phyloP scores from a whole-genome alignment of 2,888 invertebrate genomes.

The Melitaea athalia region DNA sequence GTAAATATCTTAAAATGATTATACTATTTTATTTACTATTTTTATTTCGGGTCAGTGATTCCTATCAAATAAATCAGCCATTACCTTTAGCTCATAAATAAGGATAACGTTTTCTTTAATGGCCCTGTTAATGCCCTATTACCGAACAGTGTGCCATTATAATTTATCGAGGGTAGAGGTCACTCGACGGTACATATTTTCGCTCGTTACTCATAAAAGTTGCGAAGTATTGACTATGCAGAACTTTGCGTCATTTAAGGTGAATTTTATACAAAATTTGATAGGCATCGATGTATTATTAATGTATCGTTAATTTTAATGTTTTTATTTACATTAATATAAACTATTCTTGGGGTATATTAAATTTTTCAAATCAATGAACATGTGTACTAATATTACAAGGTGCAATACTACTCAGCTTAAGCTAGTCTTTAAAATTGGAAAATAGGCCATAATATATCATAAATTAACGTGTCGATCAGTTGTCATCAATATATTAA shows the following conservation, averaged over 20 bases:
- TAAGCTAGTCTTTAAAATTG: no score
- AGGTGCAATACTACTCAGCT: not conserved
- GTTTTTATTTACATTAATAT: not conserved
- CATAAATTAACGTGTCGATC: no score
- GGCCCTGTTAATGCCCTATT: slow-evolving; percentile 35
- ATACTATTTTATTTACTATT: not conserved
- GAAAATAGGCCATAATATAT: no score
- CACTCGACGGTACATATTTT: slow-evolving; percentile 14
- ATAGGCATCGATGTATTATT: not conserved
- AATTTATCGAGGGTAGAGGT: slow-evolving; percentile 26
- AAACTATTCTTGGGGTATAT: not conserved
- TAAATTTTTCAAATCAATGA: not conserved
- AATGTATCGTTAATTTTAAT: no score
- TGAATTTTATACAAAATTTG: not conserved
- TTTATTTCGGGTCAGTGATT: slow-evolving; percentile 9
- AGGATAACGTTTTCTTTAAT: slow-evolving; percentile 36
- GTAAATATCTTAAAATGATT: not conserved
- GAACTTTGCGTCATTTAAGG: not conserved
- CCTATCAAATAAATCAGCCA: slow-evolving; percentile 28
- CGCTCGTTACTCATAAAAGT: slow-evolving; percentile 5
- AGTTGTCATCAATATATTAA: no score
- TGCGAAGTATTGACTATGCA: slow-evolving; percentile 1
- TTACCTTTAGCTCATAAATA: slow-evolving; percentile 35
- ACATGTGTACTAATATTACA: not conserved
- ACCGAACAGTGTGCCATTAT: slow-evolving; percentile 33